Base-by-base conservation (phyloP, 2,888 invertebrate species). In the Drosophila robusta region DNA sequence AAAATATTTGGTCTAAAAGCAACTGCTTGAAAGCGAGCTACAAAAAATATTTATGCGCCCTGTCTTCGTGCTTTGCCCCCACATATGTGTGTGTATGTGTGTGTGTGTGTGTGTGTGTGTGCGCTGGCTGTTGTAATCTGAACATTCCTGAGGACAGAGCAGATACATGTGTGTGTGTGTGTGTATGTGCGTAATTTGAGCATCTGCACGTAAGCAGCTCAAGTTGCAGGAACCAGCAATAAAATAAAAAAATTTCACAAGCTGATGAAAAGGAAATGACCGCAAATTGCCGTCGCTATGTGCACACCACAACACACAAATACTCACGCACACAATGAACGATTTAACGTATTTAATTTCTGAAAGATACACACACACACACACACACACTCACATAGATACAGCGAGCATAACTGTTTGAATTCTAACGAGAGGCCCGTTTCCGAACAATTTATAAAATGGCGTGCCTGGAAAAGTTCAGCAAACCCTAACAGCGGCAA, bases 221-320 rank as follows among this genome's bases (percentile, higher is more conserved):
- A 62, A 68, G 56, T 66, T 71, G 79, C 58, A 67, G 66, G 57
- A 61, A 41, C 63, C 24, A 57, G 70, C 75, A 78, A 69, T 66
- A 63, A 68, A 71, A 68, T 56, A 61, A 63, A 66, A 71, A 75
- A 72, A 67, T 66, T 80, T 83, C 70, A 57, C 76, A 73, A 81
- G 77, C 81, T 84, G 85, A 87, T 86, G 85, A 82, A 86, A 86
- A 83, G 87, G 88, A 87, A 87, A 86, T 87, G 89, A 86, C 87
- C 87, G 83, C 87, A 89, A 87, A 87, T 87, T 89, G 80, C 74
- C 76, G 70, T 55, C 64, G 78, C 74, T 56, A 56, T 70, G 63
- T 51, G 64, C 68, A 36, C 75, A 62, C 62, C 49, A 46, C 54
- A 39, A 50, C 50, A 58, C 45, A 62, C 44, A 44, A 8, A 32